Base-by-base conservation (phyloP, 2,888 invertebrate genomes). In the Zootermopsis nevadensis region DNA sequence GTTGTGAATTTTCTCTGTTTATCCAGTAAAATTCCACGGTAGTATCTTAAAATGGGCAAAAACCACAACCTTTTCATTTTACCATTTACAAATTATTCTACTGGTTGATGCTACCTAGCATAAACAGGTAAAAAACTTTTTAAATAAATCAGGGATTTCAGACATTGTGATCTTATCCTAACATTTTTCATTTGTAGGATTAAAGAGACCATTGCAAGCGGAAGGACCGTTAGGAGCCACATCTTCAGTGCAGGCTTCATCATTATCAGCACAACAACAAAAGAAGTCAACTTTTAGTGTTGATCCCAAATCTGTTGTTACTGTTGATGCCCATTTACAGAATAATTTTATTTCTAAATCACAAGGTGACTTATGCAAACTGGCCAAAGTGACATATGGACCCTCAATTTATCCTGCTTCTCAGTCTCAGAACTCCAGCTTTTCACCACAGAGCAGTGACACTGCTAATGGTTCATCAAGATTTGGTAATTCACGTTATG, bases 321-420 rank as follows among this genome's bases (percentile, higher is more conserved):
- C 72, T 74, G 7, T 74, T 33, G 72, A 74, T 35, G 10, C 35
- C 12, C 35, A 24, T n/a, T 24, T 35, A 2, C 72, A 35, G 24
- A 35, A 33, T 27, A 1, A 24, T 35, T 74, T 38, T n/a, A 35
- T 35, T 0, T 22, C 76, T 19, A 19, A 8, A 15, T 19, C 15
- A 30, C 27, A 76, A 22, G 15, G 30, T 24, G 42, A 30, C 42
- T 27, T 24, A 53, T 33, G 33, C 31, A 48, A 31, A 31, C 2
- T 77, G 77, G 53, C 77, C 10, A 10, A 77, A 60, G 66, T 79
- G 55, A 79, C 35, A 35, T 79, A 60, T 66, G 79, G 79, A 66
- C 79, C 79, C 22, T 24, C 38, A 38, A 4, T 74, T n/a, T 22
- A 19, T n/a, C 35, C 55, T 60, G 27, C 48, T 27, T 19, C n/a